Base-by-base conservation (phyloP, 2,113 vertebrate species). In the Micromys minutus region DNA sequence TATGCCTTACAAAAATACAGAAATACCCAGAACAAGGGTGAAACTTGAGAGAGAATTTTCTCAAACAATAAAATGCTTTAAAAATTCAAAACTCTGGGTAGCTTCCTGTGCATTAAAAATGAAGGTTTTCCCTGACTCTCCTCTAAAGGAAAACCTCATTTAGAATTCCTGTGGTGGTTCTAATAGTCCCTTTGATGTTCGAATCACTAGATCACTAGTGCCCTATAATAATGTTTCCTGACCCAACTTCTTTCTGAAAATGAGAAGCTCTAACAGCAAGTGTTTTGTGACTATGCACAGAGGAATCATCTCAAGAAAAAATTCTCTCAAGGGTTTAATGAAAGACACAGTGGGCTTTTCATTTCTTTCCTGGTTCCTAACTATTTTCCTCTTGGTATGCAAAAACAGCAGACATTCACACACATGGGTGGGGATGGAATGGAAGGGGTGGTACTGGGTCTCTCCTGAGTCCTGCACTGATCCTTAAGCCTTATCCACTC, bases 351-450 rank as follows among this genome's bases (percentile, higher is more conserved):
- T 21, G 12, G 26, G 1, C 12, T 80, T 94, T 86, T 55, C 61
- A 4, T 63, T 67, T 75, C 59, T 45, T 52, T 80, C 61, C n/a
- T 75, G 57, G 89, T 91, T 92, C 47, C 65, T 57, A 55, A 47
- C 17, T 93, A 87, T 79, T 90, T 89, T 80, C 34, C 50, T 72
- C 57, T 52, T 47, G 57, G 0, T 90, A 26, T 39, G 24, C 85
- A 92, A 80, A 95, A n/a, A 74, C 92, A 90, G 31, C 36, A 94
- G 88, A 52, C n/a, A 4, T 55, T 87, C n/a, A n/a, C 29, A 17
- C 47, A 17, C 31, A 22, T 39, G 21, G 45, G 34, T 1, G 0
- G 65, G 21, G 12, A 22, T 50, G 31, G 34, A 22, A 12, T 65
- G 13, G 26, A 36, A 34, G 65, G 1, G 4, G 8, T 63, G 16